Evolutionary conservation across 2,113 vertebrate species (phyloP).

Genomic region (Melanerpes aurifrons): DNA sequence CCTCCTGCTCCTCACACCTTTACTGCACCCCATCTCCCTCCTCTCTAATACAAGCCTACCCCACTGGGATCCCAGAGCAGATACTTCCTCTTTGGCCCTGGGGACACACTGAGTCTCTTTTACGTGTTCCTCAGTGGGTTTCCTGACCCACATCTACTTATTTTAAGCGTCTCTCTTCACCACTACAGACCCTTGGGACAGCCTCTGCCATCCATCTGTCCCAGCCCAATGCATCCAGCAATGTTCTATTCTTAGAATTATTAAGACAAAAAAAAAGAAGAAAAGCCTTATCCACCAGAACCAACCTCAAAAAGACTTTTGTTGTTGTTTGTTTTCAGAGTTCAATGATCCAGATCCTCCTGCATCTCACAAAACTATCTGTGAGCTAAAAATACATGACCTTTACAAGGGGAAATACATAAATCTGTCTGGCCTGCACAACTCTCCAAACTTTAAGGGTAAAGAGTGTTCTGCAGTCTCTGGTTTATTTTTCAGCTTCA

Average conservation of each 20-base stretch:
- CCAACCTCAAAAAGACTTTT: neutral
- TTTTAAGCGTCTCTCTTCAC: neutral
- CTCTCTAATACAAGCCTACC: neutral
- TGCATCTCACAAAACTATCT: neutral
- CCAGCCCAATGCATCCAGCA: neutral
- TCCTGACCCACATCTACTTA: neutral
- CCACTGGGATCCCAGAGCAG: neutral
- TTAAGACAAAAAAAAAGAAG: neutral
- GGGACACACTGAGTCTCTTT: neutral
- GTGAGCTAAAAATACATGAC: conserved; percentile 34
- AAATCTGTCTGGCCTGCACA: conserved; percentile 28
- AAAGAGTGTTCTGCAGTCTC: neutral
- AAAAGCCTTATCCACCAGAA: neutral
- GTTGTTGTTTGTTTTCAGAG: neutral
- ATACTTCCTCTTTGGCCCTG: neutral
- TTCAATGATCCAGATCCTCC: neutral
- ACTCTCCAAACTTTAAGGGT: conserved; percentile 10
- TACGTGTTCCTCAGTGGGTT: neutral
- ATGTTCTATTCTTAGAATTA: neutral
- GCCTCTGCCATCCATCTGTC: neutral
- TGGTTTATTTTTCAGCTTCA: conserved; percentile 44
- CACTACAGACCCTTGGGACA: neutral
- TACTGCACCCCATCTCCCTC: neutral
- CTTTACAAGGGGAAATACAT: conserved; percentile 28
- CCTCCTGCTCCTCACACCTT: neutral